Evolutionary conservation across 2,888 invertebrate genomes (phyloP).

Genomic region (Synanthedon formicaeformis): DNA sequence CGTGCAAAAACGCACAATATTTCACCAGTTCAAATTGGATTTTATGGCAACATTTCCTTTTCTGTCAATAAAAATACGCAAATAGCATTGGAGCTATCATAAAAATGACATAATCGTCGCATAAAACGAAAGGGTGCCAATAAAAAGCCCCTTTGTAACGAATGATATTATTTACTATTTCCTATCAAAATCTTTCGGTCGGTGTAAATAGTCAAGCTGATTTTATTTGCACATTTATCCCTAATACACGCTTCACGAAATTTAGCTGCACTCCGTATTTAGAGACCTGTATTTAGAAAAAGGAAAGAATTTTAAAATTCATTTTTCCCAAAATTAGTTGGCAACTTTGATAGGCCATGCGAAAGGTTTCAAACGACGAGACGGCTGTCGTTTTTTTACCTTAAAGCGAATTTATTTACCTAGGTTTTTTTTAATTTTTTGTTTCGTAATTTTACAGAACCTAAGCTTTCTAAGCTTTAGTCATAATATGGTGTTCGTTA

Average conservation of each 20-base stretch:
- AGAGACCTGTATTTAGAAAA: too few species aligned
- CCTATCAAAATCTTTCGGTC: slow-evolving; percentile 40
- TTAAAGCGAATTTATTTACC: too few species aligned
- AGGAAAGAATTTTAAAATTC: too few species aligned
- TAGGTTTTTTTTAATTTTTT: too few species aligned
- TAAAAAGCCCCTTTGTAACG: slow-evolving; percentile 53
- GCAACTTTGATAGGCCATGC: too few species aligned
- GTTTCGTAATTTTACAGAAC: too few species aligned
- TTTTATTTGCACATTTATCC: slow-evolving; percentile 28
- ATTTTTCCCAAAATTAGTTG: too few species aligned
- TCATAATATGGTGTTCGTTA: too few species aligned
- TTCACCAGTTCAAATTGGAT: slow-evolving; percentile 19
- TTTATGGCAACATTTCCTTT: slow-evolving; percentile 29
- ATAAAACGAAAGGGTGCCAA: slow-evolving; percentile 62
- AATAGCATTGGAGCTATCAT: slow-evolving; percentile 42
- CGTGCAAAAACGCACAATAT: slow-evolving; percentile 16
- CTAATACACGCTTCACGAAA: slow-evolving; percentile 5
- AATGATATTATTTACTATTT: slow-evolving; percentile 58
- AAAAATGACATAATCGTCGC: slow-evolving; percentile 60
- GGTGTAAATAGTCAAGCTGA: slow-evolving; percentile 34
- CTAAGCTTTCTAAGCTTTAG: too few species aligned
- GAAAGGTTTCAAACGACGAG: too few species aligned
- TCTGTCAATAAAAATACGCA: slow-evolving; percentile 50
- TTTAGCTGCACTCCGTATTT: too few species aligned
- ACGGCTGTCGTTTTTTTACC: too few species aligned